Evolutionary conservation across 2,888 invertebrate species (phyloP), one percentile per base, ranked within the genome.

Genomic region (Yponomeuta malinellus): DNA sequence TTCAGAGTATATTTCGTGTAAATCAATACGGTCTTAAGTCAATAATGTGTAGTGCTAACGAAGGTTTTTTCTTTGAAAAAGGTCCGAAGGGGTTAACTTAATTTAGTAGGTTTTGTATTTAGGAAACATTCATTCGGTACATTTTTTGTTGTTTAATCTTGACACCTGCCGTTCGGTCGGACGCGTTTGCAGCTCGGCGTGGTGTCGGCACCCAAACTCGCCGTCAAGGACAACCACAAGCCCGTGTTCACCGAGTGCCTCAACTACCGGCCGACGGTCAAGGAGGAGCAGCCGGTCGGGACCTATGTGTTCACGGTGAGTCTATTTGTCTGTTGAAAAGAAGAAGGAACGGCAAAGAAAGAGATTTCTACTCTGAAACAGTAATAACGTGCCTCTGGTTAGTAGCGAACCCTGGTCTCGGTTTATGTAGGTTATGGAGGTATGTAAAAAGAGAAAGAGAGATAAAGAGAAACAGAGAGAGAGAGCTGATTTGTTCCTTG

Each of bases 181-280:
- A 80, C 75, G 78, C 81, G 76, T 75, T 90, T 90, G 85, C 91
- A 92, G 92, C 88, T 86, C 74, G 77, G 83, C 74, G 79, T 88
- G 72, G 86, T 81, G 73, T 76, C 84, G 71, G 77, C 85, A 72
- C 84, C 85, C 75, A 90, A 92, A 81, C 81, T 91, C 65, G 84
- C 89, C 4, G 90, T 92, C 59, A 91, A 90, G 85, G 94, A 97
- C 87, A 97, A 97, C 87, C 96, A 97, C 83, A 98, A 98, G 81
- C 98, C 98, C 1, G 94, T 95, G 73, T 98, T 98, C 87, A 94
- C 94, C 65, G 94, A 97, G 77, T 99, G 99, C 88, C 94, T 95
- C 72, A 93, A 93, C 77, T 98, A 98, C 88, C 95, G 94, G 78
- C 97, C 96, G 0, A 93, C 94, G 48, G 96, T 97, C 33, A 95